Evolutionary conservation across 64 coral and sea anemone genomes (phyloP), one percentile per base, ranked within the genome.

Genomic region (Platygyra sinensis): DNA sequence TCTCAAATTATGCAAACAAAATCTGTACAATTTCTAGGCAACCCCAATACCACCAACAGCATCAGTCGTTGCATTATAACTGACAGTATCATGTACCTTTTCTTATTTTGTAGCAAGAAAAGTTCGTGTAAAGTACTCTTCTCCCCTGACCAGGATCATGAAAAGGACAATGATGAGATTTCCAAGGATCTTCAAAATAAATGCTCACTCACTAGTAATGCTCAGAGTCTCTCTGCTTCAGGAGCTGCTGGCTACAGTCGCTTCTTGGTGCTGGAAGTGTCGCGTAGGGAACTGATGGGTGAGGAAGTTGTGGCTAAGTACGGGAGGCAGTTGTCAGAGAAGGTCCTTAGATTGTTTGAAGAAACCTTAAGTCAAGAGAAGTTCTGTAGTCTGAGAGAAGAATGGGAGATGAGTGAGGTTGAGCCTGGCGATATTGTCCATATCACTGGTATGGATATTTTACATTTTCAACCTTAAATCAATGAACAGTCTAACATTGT

Each of bases 391-490:
- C 76, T 98, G 61, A 50, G 95, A 42, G 92, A 94, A 62, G 95
- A 98, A 25, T 98, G 95, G 95, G 95, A 98, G 52, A 79, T 83
- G 86, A 98, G 89, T 25, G 95, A 98, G 86, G 89, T 98, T 63
- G 95, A 98, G 62, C 95, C 95, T 51, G 95, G 95, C 79, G 95
- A 98, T 61, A 64, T 98, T 86, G 95, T 98, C 22, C 95, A 98
- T 75, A 74, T 98, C 14, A 98, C 95, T 72, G 95, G 95, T 96
- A 63, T 16, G 87, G 78, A 28, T 7, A 6, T 49, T 11, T 60
- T 74, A 8, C 19, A 2, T 31, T 9, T 20, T 61, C 14, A 38
- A 63, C 17, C 8, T 63, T n/a, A 52, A 22, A 75, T 79, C 17
- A 32, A 10, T 6, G 42, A 46, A 46, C 42, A 46, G 42, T 46